Conservation (phyloP, 2,888 invertebrate genomes). For the Drosophila infuscata region DNA sequence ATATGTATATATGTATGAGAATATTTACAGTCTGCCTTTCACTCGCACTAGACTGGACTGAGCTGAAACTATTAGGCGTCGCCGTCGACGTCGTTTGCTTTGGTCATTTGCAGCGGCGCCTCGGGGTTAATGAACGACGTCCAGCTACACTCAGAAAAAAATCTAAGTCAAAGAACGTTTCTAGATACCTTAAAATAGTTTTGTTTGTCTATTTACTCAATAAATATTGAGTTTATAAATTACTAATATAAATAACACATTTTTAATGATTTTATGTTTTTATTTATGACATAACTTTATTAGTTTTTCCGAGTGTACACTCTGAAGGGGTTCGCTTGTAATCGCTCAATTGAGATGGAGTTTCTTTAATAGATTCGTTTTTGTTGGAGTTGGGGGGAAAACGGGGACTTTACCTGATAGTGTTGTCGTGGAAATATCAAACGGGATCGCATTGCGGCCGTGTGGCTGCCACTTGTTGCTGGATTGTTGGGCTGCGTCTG, state of each 20-base stretch:
- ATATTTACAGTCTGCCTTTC: conserved; percentile 54
- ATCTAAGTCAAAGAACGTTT: background rate
- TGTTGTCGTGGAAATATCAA: conserved; percentile 83
- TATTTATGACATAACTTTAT: background rate
- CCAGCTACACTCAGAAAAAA: conserved; percentile 1
- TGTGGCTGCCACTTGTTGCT: conserved; percentile 67
- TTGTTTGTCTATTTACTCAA: background rate
- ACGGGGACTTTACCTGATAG: conserved; percentile 72
- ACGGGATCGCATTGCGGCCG: conserved; percentile 77
- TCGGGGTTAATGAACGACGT: conserved; percentile 70
- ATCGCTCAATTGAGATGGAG: conserved; percentile 13
- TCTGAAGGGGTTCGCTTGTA: conserved; percentile 12
- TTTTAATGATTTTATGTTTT: background rate
- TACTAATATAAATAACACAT: background rate
- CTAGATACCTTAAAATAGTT: background rate
- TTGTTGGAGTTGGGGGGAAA: background rate
- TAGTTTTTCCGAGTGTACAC: background rate
- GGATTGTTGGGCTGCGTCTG: conserved; percentile 67
- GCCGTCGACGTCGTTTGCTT: conserved; percentile 27
- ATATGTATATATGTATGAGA: background rate
- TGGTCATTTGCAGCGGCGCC: conserved; percentile 65
- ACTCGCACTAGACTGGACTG: conserved; percentile 31
- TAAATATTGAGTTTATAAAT: background rate
- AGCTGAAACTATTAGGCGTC: conserved; percentile 38
- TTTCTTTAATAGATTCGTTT: conserved; percentile 2